These are phyloP conservation scores for Blera fallax DNA, from an alignment of 2,888 invertebrate genomes.

Conservation along the genomic window DNA sequence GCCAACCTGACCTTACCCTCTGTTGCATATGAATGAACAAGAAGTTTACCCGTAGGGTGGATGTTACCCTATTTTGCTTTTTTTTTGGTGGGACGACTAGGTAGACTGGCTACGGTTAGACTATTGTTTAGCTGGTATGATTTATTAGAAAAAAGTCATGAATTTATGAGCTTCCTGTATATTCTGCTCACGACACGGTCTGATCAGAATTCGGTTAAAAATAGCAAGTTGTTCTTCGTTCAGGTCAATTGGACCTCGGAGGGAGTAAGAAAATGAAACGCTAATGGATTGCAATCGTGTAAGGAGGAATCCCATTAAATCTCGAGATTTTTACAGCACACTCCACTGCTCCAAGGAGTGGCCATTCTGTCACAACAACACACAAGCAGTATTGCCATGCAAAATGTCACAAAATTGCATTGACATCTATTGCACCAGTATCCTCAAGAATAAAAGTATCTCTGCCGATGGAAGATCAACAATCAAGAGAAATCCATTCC, in stretches of 20 bases:
- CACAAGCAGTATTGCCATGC: not conserved
- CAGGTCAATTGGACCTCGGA: not conserved
- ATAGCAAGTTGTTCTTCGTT: not conserved
- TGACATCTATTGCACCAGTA: not conserved
- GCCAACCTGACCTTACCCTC: constrained; percentile 29
- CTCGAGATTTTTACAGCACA: too few species aligned
- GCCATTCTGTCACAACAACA: not conserved
- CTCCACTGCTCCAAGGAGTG: too few species aligned
- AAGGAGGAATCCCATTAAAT: not conserved
- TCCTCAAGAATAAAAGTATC: not conserved
- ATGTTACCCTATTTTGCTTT: not conserved
- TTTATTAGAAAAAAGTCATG: constrained; percentile 46
- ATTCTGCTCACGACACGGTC: constrained; percentile 4
- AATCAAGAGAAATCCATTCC: constrained; percentile 27
- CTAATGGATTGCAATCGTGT: too few species aligned
- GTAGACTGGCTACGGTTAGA: not conserved
- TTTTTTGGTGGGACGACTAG: not conserved
- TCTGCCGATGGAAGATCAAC: constrained; percentile 21
- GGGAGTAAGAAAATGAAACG: not conserved
- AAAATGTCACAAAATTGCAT: not conserved
- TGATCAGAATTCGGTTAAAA: constrained; percentile 6
- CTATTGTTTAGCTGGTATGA: constrained; percentile 35
- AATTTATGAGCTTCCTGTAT: constrained; percentile 55
- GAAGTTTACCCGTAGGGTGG: not conserved
- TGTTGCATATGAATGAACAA: constrained; percentile 51